Base-by-base conservation (phyloP, 1,140 invertebrate genomes). In the Drosophila bocki region DNA sequence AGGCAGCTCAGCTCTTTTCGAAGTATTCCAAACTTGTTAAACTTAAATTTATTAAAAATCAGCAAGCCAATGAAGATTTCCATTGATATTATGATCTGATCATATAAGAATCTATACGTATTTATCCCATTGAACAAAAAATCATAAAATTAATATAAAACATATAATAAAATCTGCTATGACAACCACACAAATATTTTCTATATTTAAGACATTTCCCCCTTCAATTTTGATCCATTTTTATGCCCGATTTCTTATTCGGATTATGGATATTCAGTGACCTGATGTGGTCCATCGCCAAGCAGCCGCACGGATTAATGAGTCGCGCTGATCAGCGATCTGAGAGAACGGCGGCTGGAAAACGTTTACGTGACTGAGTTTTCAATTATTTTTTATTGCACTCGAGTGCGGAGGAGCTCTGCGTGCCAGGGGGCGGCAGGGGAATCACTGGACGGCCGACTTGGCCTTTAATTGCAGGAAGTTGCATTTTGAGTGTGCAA, bases 381-480 rank as follows among this genome's bases (percentile, higher is more conserved):
- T 86, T 86, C 83, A 86, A 86, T 87, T 86, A 86, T 86, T 86
- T 86, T 86, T 86, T 82, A 86, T 85, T 85, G 82, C 78, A 78
- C 53, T 79, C 59, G 69, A 61, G 29, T 65, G 51, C 29, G 47
- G 33, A 64, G 78, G 48, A 35, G 54, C 22, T 26, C 3, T 11
- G 32, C 8, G 8, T 7, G 47, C 15, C 15, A 32, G 22, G 59
- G 54, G 56, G 19, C 11, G 54, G 22, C 12, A 3, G 7, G 33
- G 42, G 33, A 17, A 13, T 4, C 11, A 13, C 59, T 29, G 47
- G 11, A 26, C 60, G 26, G 26, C 32, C 13, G 13, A 26, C 44
- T 65, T 64, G 69, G 71, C 79, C 82, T 82, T 87, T 86, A 86
- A 86, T 86, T 86, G 83, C 82, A 86, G 82, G 82, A 86, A 86